Evolutionary conservation across 2,888 invertebrate genomes (phyloP), one percentile per base, ranked within the genome.

Genomic region (Pollenia griseotomentosa): DNA sequence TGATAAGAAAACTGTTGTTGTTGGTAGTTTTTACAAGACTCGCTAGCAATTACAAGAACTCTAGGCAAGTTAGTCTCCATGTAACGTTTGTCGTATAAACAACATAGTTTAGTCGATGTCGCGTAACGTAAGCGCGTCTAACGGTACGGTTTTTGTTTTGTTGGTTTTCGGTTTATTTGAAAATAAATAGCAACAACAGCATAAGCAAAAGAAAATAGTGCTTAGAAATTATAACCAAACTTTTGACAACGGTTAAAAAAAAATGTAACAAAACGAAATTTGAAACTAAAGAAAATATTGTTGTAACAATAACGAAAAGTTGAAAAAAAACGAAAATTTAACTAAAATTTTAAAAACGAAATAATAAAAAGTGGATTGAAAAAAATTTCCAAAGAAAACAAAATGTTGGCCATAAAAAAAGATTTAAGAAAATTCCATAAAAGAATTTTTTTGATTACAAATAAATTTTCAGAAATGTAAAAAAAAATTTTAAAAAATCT

Each of bases 51-150:
- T 87, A 87, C 87, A 87, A 87, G 87, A 87, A 87, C 87, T 87
- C 84, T 77, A 87, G 82, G 83, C 86, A 88, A 61, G 86, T 84
- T 86, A 91, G 91, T 91, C 91, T 91, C 91, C 91, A 89, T 89
- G 90, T 90, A 91, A 88, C 91, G 89, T 89, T 90, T 89, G 91
- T 89, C 89, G 88, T 90, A 90, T 89, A 88, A 90, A 91, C 90
- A 91, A 91, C 91, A 83, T 71, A 84, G 84, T 77, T 84, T 78
- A 81, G 81, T 81, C 83, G 70, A 78, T 81, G 84, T 81, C 87
- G 87, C 87, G 87, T 77, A 82, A 78, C 77, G 73, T 73, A 40
- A 73, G 46, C 81, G 73, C 59, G 81, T 82, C 81, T 85, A 81
- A 81, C 81, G 85, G 81, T 77, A 78, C 77, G 81, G 85, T 85